phyloP scores from a whole-genome alignment of 2,113 vertebrate genomes.

The Heterotis niloticus region DNA sequence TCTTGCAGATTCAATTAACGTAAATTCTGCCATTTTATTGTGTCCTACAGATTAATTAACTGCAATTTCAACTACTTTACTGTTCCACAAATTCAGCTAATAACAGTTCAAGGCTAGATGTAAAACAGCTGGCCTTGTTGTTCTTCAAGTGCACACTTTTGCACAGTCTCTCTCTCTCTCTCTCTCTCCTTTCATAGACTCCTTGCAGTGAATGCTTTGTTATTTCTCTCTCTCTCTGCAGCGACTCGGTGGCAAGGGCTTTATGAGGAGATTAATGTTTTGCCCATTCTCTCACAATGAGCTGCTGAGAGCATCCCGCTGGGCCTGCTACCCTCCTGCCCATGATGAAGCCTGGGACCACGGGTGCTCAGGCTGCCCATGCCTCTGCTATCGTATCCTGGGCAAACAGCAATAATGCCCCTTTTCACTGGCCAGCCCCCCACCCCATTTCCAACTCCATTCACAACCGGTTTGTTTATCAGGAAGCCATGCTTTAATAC shows the following conservation, averaged over 20 bases:
- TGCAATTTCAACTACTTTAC: too few species aligned
- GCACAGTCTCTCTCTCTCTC: background rate
- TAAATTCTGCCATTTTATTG: too few species aligned
- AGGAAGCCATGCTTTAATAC: conserved; percentile 54
- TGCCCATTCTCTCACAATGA: conserved; percentile 40
- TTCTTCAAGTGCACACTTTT: background rate
- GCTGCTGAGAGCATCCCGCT: conserved; percentile 50
- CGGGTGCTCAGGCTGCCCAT: conserved; percentile 44
- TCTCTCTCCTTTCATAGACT: background rate
- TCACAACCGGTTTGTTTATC: conserved; percentile 45
- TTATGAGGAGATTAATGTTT: conserved; percentile 45
- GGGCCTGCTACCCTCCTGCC: conserved; percentile 43
- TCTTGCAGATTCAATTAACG: too few species aligned
- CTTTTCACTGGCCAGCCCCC: conserved; percentile 47
- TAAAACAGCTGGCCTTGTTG: background rate
- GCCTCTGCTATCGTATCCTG: conserved; percentile 49
- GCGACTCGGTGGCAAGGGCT: conserved; percentile 31
- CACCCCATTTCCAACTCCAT: conserved; percentile 32
- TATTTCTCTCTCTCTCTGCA: conserved; percentile 11
- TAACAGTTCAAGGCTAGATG: background rate
- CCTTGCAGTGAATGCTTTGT: conserved; percentile 11
- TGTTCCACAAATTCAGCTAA: too few species aligned
- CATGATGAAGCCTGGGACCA: conserved; percentile 41
- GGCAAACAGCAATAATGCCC: conserved; percentile 53
- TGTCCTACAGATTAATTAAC: too few species aligned